Conservation (phyloP, 2,113 vertebrate genomes). For the Edolisoma coerulescens region DNA sequence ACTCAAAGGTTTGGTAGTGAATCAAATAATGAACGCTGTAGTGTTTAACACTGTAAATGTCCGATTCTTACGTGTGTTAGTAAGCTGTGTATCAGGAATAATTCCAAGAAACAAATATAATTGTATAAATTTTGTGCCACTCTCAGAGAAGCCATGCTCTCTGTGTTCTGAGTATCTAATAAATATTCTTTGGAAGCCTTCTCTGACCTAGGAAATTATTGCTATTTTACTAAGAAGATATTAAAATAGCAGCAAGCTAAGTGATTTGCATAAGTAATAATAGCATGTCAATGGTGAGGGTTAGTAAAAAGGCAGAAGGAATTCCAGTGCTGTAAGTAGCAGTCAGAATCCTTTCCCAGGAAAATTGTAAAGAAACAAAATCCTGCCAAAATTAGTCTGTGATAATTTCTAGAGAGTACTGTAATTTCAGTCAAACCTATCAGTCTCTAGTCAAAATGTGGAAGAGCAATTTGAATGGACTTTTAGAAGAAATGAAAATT, state of each 20-base stretch:
- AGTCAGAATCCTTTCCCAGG: neutral
- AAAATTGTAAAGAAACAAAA: neutral
- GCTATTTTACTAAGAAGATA: conserved; percentile 16
- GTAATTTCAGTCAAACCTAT: neutral
- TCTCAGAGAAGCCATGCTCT: neutral
- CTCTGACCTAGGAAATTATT: conserved; percentile 11
- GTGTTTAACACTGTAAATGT: neutral
- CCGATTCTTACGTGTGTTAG: neutral
- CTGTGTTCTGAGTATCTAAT: neutral
- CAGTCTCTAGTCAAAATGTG: neutral
- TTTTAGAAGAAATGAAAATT: neutral
- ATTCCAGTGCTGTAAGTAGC: neutral
- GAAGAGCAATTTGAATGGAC: neutral
- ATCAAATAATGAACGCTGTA: neutral
- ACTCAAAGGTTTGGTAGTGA: neutral
- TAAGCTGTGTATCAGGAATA: neutral
- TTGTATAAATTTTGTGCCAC: neutral
- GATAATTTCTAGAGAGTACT: neutral
- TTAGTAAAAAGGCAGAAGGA: neutral
- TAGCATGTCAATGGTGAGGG: neutral
- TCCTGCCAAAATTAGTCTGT: neutral
- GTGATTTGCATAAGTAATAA: conserved; percentile 53
- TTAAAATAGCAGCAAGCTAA: neutral
- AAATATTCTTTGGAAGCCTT: neutral
- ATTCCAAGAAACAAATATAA: neutral